phyloP scores from a whole-genome alignment of 2,888 invertebrate genomes.

The Pilophorus perplexus region DNA sequence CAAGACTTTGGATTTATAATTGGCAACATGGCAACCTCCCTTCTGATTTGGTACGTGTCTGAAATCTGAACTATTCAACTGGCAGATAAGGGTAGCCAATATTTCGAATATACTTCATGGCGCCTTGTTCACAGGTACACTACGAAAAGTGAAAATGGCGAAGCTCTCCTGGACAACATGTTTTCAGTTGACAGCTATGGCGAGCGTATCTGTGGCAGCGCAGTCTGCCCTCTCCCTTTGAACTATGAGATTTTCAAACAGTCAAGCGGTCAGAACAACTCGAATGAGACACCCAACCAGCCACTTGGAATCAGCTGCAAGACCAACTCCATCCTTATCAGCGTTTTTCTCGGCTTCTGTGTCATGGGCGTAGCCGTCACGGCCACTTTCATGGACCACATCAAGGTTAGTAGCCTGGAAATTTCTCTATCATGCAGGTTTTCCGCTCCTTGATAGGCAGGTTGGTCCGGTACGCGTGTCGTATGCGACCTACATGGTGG shows the following conservation, averaged over 20 bases:
- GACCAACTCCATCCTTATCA: constrained; percentile 53
- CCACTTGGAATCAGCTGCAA: constrained; percentile 51
- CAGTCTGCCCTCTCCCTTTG: constrained; percentile 56
- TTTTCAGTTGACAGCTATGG: constrained; percentile 58
- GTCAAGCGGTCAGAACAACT: constrained; percentile 5
- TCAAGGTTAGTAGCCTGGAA: no score
- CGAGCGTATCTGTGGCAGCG: constrained; percentile 60
- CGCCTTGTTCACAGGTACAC: no score
- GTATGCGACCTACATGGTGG: no score
- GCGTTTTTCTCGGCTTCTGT: constrained; percentile 55
- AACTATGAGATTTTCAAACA: constrained; percentile 5
- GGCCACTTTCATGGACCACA: constrained; percentile 56
- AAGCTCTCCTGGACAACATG: constrained; percentile 54
- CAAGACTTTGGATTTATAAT: constrained; percentile 60
- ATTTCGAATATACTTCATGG: no score
- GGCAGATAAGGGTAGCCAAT: no score
- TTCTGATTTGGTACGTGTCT: constrained; percentile 55
- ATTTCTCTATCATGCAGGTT: no score
- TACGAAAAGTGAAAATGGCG: constrained; percentile 39
- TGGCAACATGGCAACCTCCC: constrained; percentile 57
- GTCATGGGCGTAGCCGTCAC: constrained; percentile 55
- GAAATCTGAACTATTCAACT: no score
- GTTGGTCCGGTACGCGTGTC: no score
- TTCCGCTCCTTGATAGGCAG: no score
- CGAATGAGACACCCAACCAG: neutral